Conservation (phyloP, 1,140 invertebrate genomes). For the Drosophila azteca region DNA sequence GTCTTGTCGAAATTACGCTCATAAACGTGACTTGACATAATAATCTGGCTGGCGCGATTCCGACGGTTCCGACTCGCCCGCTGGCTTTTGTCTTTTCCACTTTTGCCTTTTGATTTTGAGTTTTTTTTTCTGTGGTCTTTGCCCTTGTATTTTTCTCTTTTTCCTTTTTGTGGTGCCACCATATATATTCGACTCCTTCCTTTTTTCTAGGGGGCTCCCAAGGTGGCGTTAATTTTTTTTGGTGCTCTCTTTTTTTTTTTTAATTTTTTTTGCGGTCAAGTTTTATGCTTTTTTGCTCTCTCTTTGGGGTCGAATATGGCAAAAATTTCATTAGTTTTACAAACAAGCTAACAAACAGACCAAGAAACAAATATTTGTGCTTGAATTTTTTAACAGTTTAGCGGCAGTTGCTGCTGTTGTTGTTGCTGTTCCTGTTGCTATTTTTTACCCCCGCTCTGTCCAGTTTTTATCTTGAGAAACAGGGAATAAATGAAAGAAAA, state of each 20-base stretch:
- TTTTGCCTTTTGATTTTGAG: slow-evolving; percentile 39
- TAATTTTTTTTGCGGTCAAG: slow-evolving; percentile 70
- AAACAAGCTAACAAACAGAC: slow-evolving; percentile 78
- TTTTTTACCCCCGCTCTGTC: slow-evolving; percentile 17
- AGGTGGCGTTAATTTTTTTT: slow-evolving; percentile 73
- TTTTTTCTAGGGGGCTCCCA: slow-evolving; percentile 20
- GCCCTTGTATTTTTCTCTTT: slow-evolving; percentile 15
- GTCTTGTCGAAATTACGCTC: slow-evolving; percentile 80
- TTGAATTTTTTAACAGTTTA: slow-evolving; percentile 79
- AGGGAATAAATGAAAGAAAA: slow-evolving; percentile 2
- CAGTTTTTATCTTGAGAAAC: slow-evolving; percentile 62
- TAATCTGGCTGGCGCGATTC: slow-evolving; percentile 69
- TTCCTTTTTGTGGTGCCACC: slow-evolving; percentile 3
- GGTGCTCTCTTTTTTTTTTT: slow-evolving; percentile 51
- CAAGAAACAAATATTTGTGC: slow-evolving; percentile 79
- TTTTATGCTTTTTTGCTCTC: slow-evolving; percentile 47
- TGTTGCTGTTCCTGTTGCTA: slow-evolving; percentile 30
- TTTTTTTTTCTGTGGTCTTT: slow-evolving; percentile 19
- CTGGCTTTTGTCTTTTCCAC: slow-evolving; percentile 69
- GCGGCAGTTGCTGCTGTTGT: slow-evolving; percentile 47
- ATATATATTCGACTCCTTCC: neutral
- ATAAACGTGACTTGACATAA: slow-evolving; percentile 83
- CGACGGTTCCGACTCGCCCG: slow-evolving; percentile 47
- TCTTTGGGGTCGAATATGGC: slow-evolving; percentile 73
- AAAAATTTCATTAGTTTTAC: slow-evolving; percentile 81